Percentiles rank a stretch among this genome's conserved stretches.
Conservation (phyloP, 2,797 vertebrate genomes). For the Molossus alvarezi region DNA sequence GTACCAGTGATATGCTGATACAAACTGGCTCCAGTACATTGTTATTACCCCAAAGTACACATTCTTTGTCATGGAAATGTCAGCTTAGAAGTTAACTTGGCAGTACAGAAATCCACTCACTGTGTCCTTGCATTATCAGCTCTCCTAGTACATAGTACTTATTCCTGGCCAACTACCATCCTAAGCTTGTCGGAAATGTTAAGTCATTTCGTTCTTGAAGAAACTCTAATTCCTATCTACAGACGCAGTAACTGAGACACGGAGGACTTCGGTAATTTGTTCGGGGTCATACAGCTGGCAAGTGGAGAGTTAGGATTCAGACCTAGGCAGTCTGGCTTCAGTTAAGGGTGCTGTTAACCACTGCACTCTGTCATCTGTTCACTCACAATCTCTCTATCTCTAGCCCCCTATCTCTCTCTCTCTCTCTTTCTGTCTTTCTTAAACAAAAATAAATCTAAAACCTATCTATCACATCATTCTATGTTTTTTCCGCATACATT, state of each 20-base stretch:
- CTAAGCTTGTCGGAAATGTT: constrained; percentile 16
- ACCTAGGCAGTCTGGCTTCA: background rate
- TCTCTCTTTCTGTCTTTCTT: background rate
- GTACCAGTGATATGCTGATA: too few relatives aligned
- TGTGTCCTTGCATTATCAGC: background rate
- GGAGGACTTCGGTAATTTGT: background rate
- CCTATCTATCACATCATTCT: background rate
- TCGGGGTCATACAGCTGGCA: background rate
- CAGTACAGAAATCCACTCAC: background rate
- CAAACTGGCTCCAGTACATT: background rate
- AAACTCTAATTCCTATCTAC: background rate
- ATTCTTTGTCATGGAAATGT: background rate
- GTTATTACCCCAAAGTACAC: background rate
- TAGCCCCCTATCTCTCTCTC: background rate
- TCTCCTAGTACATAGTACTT: background rate
- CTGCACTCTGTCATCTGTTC: background rate
- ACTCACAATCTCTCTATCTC: background rate
- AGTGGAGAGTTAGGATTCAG: background rate
- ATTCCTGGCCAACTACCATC: background rate
- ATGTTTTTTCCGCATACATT: background rate
- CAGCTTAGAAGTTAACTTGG: background rate
- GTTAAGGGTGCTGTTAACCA: background rate
- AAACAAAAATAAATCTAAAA: background rate
- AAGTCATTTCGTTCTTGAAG: background rate
- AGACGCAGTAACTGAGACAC: background rate